Conservation (phyloP, 2,797 vertebrate species). For the Paedocypris micromegethes region DNA sequence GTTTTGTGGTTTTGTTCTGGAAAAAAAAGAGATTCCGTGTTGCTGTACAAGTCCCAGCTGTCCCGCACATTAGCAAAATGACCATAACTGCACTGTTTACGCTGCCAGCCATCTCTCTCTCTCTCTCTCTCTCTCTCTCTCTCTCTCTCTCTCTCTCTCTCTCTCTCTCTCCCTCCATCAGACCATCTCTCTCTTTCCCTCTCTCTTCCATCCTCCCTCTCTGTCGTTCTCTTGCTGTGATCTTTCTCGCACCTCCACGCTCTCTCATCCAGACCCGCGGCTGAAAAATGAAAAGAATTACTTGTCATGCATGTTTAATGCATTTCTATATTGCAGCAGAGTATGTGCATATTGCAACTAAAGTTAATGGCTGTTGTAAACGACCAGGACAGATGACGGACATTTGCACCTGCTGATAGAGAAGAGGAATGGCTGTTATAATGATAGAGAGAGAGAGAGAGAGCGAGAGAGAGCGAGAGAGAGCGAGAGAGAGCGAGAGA, state of each 20-base stretch:
- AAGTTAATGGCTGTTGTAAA: constrained; percentile 36
- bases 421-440: background rate
- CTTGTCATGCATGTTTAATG: constrained; percentile 43
- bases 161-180: constrained; percentile 5
- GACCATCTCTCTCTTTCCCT: background rate
- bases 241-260: background rate
- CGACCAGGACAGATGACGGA: constrained; percentile 25
- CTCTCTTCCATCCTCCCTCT: background rate
- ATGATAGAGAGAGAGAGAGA: constrained; percentile 3
- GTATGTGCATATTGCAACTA: constrained; percentile 21
- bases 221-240: background rate
- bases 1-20: too few relatives aligned
- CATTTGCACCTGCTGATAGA: constrained; percentile 6
- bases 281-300: constrained; percentile 20
- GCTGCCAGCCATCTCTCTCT: constrained; percentile 19
- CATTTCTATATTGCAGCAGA: constrained; percentile 34
- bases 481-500: too few relatives aligned
- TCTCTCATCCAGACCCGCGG: background rate
- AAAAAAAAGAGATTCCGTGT: background rate
- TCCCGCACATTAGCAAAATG: constrained; percentile 38
- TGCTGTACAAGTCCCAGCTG: constrained; percentile 23
- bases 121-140: background rate
- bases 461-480: background rate
- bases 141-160: constrained; percentile 9
- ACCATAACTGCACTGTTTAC: constrained; percentile 40